A percentile compares a stretch with the other conserved stretches of the same genome.
Conservation (phyloP, 2,888 invertebrate species). For the Tinea pellionella region DNA sequence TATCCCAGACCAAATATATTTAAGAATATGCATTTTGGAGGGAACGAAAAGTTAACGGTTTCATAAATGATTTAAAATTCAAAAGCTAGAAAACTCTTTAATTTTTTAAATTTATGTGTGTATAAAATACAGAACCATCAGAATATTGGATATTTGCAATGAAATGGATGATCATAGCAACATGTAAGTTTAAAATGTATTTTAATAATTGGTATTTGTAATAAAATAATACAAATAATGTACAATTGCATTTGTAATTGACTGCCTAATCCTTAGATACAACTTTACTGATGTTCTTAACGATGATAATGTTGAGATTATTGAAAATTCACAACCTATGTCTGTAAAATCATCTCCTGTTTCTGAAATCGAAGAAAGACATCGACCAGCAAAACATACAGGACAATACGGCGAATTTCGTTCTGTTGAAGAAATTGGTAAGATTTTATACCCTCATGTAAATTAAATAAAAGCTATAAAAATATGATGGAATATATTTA, state of each 20-base stretch:
- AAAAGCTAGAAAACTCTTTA: too few species aligned
- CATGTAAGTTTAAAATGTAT: background rate
- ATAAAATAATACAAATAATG: too few species aligned
- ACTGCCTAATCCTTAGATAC: slow-evolving; percentile 23
- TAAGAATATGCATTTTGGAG: background rate
- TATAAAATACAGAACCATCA: background rate
- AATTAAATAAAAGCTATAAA: background rate
- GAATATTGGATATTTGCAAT: background rate
- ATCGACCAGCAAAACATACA: slow-evolving; percentile 37
- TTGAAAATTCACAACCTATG: slow-evolving; percentile 42
- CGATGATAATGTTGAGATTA: slow-evolving; percentile 26
- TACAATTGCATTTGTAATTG: too few species aligned
- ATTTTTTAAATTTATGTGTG: background rate
- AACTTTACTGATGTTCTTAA: slow-evolving; percentile 47
- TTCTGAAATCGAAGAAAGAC: slow-evolving; percentile 13
- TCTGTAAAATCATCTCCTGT: slow-evolving; percentile 33
- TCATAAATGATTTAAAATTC: too few species aligned
- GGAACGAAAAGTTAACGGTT: too few species aligned
- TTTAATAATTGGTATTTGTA: background rate
- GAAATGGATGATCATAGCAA: background rate
- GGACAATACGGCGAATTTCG: slow-evolving; percentile 47
- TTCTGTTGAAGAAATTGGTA: slow-evolving; percentile 53
- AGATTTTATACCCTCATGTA: slow-evolving; percentile 1
- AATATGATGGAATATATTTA: background rate
- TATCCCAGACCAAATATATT: background rate